These are phyloP conservation scores for Zaprionus nigranus DNA, from an alignment of 1,140 invertebrate species.

Conservation along the genomic window DNA sequence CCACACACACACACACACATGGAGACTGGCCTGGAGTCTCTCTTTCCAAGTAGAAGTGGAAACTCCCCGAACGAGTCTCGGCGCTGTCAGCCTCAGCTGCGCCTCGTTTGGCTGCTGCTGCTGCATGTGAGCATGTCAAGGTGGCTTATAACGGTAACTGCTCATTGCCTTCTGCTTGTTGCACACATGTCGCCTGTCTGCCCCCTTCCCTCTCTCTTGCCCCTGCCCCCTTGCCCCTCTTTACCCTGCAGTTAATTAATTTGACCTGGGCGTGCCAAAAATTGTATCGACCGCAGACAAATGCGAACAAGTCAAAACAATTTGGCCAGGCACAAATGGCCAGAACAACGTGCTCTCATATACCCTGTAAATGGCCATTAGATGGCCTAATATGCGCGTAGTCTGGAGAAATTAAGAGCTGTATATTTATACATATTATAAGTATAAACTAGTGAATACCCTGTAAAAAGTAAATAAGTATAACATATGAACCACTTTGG, in stretches of 20 bases:
- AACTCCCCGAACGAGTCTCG: slow-evolving; percentile 3
- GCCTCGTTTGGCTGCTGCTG: neutral
- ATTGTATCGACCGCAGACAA: slow-evolving; percentile 52
- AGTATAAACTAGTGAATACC: neutral
- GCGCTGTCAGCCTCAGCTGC: slow-evolving; percentile 7
- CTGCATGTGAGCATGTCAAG: slow-evolving; percentile 23
- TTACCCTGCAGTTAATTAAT: slow-evolving; percentile 61
- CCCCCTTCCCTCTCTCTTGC: too few relatives aligned
- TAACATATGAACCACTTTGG: too few relatives aligned
- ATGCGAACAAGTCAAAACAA: slow-evolving; percentile 42
- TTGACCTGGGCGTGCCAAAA: slow-evolving; percentile 69
- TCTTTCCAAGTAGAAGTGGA: neutral
- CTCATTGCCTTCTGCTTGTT: slow-evolving; percentile 37
- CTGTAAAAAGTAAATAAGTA: neutral
- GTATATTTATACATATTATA: too few relatives aligned
- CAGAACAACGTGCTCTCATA: neutral
- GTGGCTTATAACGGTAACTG: slow-evolving; percentile 48
- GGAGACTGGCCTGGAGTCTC: neutral
- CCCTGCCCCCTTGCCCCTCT: neutral
- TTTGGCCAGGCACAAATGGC: slow-evolving; percentile 26
- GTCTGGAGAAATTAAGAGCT: neutral
- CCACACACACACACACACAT: slow-evolving; percentile 17
- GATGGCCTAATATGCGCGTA: neutral
- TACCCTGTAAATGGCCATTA: slow-evolving; percentile 24
- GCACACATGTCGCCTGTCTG: slow-evolving; percentile 4